phyloP scores from a whole-genome alignment of 2,797 vertebrate species.

The Hephaestus fuliginosus region DNA sequence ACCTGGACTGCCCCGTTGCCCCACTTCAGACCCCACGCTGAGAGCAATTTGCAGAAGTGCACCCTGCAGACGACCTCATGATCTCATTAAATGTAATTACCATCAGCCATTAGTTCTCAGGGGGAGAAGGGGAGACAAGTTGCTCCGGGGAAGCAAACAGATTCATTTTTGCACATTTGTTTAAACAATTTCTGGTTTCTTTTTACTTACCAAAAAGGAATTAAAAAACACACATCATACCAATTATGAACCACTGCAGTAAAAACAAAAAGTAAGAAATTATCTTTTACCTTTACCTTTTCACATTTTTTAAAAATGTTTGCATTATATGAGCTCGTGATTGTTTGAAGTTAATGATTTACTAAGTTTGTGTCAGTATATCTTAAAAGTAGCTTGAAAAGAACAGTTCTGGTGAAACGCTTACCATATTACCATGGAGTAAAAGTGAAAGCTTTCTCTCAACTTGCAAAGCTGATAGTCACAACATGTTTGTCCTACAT shows the following conservation, averaged over 20 bases:
- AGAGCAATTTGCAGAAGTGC: slow-evolving; percentile 84
- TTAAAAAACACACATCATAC: background rate
- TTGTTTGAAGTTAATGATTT: background rate
- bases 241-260: too few species aligned
- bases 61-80: slow-evolving; percentile 80
- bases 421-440: background rate
- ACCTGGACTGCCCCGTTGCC: slow-evolving; percentile 39
- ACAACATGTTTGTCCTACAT: background rate
- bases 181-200: background rate
- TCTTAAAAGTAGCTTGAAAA: background rate
- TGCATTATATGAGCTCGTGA: background rate
- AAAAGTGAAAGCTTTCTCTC: background rate
- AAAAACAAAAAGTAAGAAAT: background rate
- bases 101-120: slow-evolving; percentile 77
- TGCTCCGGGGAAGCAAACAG: slow-evolving; percentile 35
- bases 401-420: background rate
- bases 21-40: slow-evolving; percentile 82
- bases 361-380: background rate
- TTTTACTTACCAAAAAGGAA: background rate
- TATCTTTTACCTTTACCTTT: too few species aligned
- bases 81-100: slow-evolving; percentile 88
- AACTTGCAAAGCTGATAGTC: background rate
- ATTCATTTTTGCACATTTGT: slow-evolving; percentile 19
- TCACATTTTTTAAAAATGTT: too few species aligned
- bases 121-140: slow-evolving; percentile 29